Evolutionary conservation across 2,888 invertebrate genomes (phyloP).

Genomic region (Melanargia galathea): DNA sequence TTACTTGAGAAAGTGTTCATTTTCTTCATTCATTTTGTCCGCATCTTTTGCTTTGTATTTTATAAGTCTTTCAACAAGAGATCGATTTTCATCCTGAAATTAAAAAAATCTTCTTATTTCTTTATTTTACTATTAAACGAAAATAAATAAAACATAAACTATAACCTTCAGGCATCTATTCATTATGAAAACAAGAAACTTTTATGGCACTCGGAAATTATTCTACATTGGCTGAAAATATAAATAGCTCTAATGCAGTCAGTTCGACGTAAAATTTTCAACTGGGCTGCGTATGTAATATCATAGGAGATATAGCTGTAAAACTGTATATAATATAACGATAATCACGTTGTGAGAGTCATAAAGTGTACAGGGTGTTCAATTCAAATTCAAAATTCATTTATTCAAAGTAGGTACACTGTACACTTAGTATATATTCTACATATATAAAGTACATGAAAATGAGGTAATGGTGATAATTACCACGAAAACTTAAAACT

Average conservation of each 20-base stretch:
- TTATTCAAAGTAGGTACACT: too few species aligned
- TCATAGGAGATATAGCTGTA: conserved; percentile 57
- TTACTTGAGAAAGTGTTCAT: conserved; percentile 95
- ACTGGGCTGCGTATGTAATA: conserved; percentile 62
- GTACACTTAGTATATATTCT: too few species aligned
- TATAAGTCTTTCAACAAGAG: conserved; percentile 92
- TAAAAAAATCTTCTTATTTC: conserved; percentile 37
- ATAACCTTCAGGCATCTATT: conserved; percentile 36
- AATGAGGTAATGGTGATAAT: too few species aligned
- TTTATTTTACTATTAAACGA: background rate
- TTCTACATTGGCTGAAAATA: conserved; percentile 8
- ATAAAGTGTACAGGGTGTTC: conserved; percentile 69
- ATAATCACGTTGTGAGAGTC: conserved; percentile 62
- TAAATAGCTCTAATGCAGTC: conserved; percentile 38
- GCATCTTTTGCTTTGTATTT: conserved; percentile 97
- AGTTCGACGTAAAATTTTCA: conserved; percentile 53
- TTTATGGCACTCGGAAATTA: conserved; percentile 10
- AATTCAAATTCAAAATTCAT: conserved; percentile 42
- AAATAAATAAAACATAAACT: conserved; percentile 6
- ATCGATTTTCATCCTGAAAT: conserved; percentile 92
- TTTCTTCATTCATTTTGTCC: conserved; percentile 97
- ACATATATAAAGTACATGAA: too few species aligned
- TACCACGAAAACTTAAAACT: too few species aligned
- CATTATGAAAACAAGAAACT: conserved; percentile 11
- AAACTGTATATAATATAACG: conserved; percentile 63